Evolutionary conservation across 2,113 vertebrate genomes (phyloP).

Genomic region (Forbesichthys papilliferus): DNA sequence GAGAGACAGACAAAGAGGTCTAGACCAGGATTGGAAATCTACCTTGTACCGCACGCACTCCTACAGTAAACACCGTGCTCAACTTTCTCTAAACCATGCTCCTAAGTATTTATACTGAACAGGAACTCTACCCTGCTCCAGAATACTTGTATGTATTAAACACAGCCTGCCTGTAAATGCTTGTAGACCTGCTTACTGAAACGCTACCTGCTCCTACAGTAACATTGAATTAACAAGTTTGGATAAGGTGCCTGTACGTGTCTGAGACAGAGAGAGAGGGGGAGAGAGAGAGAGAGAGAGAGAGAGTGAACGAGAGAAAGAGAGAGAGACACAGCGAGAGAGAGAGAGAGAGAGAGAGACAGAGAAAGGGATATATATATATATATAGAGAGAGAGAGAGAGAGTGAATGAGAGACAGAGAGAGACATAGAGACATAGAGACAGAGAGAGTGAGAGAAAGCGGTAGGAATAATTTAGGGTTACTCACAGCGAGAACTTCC

Average conservation of each 20-base stretch:
- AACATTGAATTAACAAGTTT: too few species aligned
- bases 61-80: too few species aligned
- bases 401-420: constrained; percentile 6
- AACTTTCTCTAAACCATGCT: too few species aligned
- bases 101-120: too few species aligned
- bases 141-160: too few species aligned
- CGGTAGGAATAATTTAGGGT: constrained; percentile 57
- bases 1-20: too few species aligned
- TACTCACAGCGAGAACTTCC: constrained; percentile 54
- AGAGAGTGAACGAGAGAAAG: constrained; percentile 5
- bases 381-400: background rate
- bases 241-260: background rate
- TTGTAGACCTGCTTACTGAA: too few species aligned
- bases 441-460: constrained; percentile 6
- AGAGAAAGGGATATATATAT: constrained; percentile 23
- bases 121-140: too few species aligned
- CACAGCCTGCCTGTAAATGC: too few species aligned
- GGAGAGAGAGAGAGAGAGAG: constrained; percentile 4
- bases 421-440: constrained; percentile 16
- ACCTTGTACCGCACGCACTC: too few species aligned
- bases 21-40: too few species aligned
- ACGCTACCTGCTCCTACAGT: too few species aligned
- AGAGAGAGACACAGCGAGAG: background rate
- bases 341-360: constrained; percentile 2
- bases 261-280: background rate